Evolutionary conservation across 2,888 invertebrate species (phyloP).

Genomic region (Watsonalla binaria): DNA sequence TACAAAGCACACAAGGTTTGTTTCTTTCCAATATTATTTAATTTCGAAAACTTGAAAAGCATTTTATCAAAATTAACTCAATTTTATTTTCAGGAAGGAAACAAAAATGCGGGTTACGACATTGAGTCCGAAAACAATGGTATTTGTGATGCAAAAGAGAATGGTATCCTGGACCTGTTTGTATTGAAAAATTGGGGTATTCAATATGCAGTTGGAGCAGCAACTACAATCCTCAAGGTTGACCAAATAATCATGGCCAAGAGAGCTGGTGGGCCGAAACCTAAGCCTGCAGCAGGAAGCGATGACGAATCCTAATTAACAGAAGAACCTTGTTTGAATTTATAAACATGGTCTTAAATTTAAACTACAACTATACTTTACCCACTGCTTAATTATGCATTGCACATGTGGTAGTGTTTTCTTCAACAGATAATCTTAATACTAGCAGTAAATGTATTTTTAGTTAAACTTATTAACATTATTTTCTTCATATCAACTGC

Average conservation of each 20-base stretch:
- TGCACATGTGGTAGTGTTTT: too few relatives aligned
- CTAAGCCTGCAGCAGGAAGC: slow-evolving; percentile 81
- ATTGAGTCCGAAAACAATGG: slow-evolving; percentile 87
- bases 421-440: too few relatives aligned
- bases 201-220: slow-evolving; percentile 96
- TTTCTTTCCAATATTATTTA: not conserved
- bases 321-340: slow-evolving; percentile 16
- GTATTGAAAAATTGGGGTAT: slow-evolving; percentile 94
- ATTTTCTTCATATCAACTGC: too few relatives aligned
- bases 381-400: too few relatives aligned
- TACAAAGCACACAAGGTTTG: slow-evolving; percentile 92
- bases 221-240: slow-evolving; percentile 94
- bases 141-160: slow-evolving; percentile 86
- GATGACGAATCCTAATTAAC: slow-evolving; percentile 84
- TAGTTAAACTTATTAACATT: too few relatives aligned
- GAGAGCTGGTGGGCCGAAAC: slow-evolving; percentile 96
- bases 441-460: too few relatives aligned
- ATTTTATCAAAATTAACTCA: not conserved
- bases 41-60: not conserved
- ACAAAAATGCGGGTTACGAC: slow-evolving; percentile 90
- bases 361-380: too few relatives aligned
- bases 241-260: slow-evolving; percentile 99
- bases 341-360: slow-evolving; percentile 16
- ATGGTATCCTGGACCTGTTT: slow-evolving; percentile 90
- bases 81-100: slow-evolving; percentile 80